Evolutionary conservation across 2,888 invertebrate species (phyloP).

Genomic region (Orchestes rusci): DNA sequence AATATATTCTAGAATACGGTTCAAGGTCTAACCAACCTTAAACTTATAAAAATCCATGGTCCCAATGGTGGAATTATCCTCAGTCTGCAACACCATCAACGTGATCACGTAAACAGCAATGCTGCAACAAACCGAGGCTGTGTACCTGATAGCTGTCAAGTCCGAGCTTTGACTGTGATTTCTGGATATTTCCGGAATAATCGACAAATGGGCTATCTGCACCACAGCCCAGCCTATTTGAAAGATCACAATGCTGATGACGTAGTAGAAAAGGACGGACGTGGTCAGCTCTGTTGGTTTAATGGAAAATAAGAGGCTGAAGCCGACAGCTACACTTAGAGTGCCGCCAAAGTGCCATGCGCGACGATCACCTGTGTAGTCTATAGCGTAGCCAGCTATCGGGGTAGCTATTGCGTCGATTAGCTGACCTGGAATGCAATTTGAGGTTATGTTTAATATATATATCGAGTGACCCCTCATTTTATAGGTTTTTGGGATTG

Average conservation of each 20-base stretch:
- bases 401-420: slow-evolving; percentile 83
- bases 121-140: slow-evolving; percentile 80
- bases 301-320: slow-evolving; percentile 70
- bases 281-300: slow-evolving; percentile 49
- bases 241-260: slow-evolving; percentile 61
- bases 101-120: slow-evolving; percentile 76
- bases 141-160: slow-evolving; percentile 80
- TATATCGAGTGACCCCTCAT: too few species aligned
- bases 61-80: slow-evolving; percentile 47
- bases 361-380: slow-evolving; percentile 69
- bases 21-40: too few species aligned
- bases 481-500: too few species aligned
- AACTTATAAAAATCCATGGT: slow-evolving; percentile 65
- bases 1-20: too few species aligned
- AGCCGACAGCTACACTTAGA: slow-evolving; percentile 60
- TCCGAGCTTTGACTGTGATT: slow-evolving; percentile 65
- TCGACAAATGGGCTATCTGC: slow-evolving; percentile 87
- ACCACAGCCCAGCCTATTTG: slow-evolving; percentile 93
- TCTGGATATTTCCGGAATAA: slow-evolving; percentile 76
- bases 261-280: slow-evolving; percentile 52
- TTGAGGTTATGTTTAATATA: not conserved
- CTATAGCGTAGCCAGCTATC: slow-evolving; percentile 74
- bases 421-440: slow-evolving; percentile 62
- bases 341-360: slow-evolving; percentile 82
- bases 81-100: slow-evolving; percentile 60